Evolutionary conservation across 2,888 invertebrate species (phyloP).

Genomic region (Linnaemya vulpina): DNA sequence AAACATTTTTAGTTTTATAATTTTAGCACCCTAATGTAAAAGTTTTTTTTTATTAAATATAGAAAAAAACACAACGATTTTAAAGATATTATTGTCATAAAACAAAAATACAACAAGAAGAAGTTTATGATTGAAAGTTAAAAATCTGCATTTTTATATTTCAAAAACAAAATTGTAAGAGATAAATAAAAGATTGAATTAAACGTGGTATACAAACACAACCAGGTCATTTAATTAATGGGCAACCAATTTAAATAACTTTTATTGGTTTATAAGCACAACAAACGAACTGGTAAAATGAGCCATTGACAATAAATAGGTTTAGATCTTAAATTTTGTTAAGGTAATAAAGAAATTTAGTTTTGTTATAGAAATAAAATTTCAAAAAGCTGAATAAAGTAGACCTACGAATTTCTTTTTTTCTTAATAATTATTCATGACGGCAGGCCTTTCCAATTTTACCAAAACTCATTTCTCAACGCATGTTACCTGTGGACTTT

Average conservation of each 20-base stretch:
- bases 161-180: neutral
- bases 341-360: conserved; percentile 6
- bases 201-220: conserved; percentile 20
- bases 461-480: neutral
- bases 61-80: neutral
- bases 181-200: neutral
- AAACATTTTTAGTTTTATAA: conserved; percentile 29
- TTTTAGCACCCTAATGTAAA: conserved; percentile 38
- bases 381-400: neutral
- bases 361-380: neutral
- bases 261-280: conserved; percentile 9
- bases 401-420: neutral
- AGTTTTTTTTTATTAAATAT: neutral
- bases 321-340: conserved; percentile 4
- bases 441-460: neutral
- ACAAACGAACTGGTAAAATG: conserved; percentile 7
- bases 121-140: neutral
- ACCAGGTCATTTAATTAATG: conserved; percentile 52
- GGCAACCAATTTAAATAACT: conserved; percentile 53
- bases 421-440: neutral
- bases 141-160: neutral
- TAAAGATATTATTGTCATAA: neutral
- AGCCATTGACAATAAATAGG: conserved; percentile 11
- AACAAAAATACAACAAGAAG: neutral
- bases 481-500: neutral